These are phyloP conservation scores for Malthinus seriepunctatus DNA, from an alignment of 2,888 invertebrate genomes.

Conservation along the genomic window DNA sequence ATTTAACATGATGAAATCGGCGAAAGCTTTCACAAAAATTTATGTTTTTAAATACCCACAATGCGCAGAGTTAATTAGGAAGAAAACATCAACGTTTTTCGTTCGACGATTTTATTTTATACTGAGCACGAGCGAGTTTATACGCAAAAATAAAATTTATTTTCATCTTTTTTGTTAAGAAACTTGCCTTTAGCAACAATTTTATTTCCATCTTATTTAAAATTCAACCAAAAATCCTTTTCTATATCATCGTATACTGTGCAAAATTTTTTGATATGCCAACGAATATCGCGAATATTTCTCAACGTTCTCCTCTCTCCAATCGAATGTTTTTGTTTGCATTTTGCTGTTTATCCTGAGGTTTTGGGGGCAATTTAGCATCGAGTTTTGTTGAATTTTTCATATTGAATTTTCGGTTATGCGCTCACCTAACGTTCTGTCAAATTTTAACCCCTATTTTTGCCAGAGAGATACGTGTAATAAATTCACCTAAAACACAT, in stretches of 20 bases:
- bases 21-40: too few relatives aligned
- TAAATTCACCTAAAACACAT: constrained; percentile 7
- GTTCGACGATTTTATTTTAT: too few relatives aligned
- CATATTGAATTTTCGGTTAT: constrained; percentile 10
- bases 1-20: too few relatives aligned
- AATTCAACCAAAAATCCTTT: constrained; percentile 8
- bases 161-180: constrained; percentile 4
- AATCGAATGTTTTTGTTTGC: constrained; percentile 24
- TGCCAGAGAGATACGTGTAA: background rate
- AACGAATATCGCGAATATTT: constrained; percentile 8
- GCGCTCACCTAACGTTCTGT: background rate
- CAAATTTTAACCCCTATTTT: background rate
- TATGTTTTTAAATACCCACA: too few relatives aligned
- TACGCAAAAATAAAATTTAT: too few relatives aligned
- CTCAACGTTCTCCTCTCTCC: constrained; percentile 11
- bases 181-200: constrained; percentile 3
- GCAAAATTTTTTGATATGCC: background rate
- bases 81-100: background rate
- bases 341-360: constrained; percentile 19
- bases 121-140: too few relatives aligned
- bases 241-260: too few relatives aligned
- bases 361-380: constrained; percentile 19
- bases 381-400: constrained; percentile 1
- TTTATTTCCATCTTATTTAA: constrained; percentile 13
- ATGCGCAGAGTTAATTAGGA: too few relatives aligned